phyloP scores from a whole-genome alignment of 2,113 vertebrate genomes.

The Gallinago undulata region DNA sequence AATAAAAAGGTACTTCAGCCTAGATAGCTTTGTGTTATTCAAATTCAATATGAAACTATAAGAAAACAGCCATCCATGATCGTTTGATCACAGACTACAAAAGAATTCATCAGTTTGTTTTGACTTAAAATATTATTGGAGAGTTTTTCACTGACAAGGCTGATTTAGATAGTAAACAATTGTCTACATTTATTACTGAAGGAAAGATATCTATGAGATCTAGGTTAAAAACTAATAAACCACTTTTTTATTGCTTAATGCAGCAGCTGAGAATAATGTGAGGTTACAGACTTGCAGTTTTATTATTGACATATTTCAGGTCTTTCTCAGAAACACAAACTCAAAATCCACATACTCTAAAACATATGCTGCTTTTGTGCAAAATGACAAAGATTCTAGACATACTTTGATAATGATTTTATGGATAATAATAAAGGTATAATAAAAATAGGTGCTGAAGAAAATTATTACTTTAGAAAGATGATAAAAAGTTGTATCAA shows the following conservation, averaged over 20 bases:
- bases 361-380: neutral
- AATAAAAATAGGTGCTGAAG: slow-evolving; percentile 18
- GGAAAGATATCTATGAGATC: slow-evolving; percentile 27
- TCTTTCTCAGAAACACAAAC: slow-evolving; percentile 52
- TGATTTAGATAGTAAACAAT: slow-evolving; percentile 46
- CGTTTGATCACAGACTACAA: neutral
- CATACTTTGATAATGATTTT: neutral
- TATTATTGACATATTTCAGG: slow-evolving; percentile 12
- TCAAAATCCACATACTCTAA: neutral
- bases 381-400: neutral
- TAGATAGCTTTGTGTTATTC: neutral
- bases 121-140: slow-evolving; percentile 24
- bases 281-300: slow-evolving; percentile 47
- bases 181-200: neutral
- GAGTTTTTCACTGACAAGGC: neutral
- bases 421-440: neutral
- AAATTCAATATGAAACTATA: neutral
- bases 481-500: neutral
- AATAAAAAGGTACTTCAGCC: slow-evolving; percentile 5
- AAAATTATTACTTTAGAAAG: neutral
- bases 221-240: slow-evolving; percentile 65
- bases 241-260: slow-evolving; percentile 54
- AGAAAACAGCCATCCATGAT: neutral
- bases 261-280: slow-evolving; percentile 7
- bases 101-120: slow-evolving; percentile 14